Percentiles rank a stretch among this genome's conserved stretches.
phyloP scores from a whole-genome alignment of 2,888 invertebrate genomes.

The Chaetogeoica ovagalla region DNA sequence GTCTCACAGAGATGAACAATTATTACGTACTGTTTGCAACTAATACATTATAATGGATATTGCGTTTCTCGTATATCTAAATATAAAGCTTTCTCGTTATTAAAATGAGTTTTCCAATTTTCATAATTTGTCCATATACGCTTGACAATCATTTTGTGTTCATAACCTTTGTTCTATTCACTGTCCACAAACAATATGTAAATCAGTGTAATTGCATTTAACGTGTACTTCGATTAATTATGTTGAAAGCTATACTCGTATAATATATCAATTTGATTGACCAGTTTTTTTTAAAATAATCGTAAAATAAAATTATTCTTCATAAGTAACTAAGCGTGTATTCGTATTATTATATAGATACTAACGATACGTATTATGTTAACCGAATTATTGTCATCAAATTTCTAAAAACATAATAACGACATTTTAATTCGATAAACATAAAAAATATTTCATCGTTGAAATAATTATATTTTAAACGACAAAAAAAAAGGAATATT shows the following conservation, averaged over 20 bases:
- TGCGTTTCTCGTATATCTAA: neutral
- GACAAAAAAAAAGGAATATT: too few relatives aligned
- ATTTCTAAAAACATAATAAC: too few relatives aligned
- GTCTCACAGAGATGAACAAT: too few relatives aligned
- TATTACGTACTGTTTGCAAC: too few relatives aligned
- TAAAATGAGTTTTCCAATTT: constrained; percentile 8
- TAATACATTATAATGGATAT: neutral
- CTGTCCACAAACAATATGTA: constrained; percentile 13
- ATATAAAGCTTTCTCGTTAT: neutral
- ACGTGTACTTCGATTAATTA: neutral
- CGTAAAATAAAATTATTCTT: too few relatives aligned
- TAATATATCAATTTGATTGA: neutral
- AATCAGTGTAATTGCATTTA: constrained; percentile 25
- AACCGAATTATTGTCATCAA: too few relatives aligned
- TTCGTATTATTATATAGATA: too few relatives aligned
- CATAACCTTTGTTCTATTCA: constrained; percentile 14
- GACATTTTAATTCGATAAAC: too few relatives aligned
- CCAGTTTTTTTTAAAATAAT: neutral
- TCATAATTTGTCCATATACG: neutral
- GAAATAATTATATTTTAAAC: too few relatives aligned
- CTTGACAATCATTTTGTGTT: neutral
- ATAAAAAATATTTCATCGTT: too few relatives aligned
- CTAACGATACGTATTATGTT: too few relatives aligned
- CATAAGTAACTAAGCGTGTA: too few relatives aligned
- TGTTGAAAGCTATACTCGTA: neutral